Base-by-base conservation (phyloP, 2,888 invertebrate species). In the Sarcophaga rosellei region DNA sequence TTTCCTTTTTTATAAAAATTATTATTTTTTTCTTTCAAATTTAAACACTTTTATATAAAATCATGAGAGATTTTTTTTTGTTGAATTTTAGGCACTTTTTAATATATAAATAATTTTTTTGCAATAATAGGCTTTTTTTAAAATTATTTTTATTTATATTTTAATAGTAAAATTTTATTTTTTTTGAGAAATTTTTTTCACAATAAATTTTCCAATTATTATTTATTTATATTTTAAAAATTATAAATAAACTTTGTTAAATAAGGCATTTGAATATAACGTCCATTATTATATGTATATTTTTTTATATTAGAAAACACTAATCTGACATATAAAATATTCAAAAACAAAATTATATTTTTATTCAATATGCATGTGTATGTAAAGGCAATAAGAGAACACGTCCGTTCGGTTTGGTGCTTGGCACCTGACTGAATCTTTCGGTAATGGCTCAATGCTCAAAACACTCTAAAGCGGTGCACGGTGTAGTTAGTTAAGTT, bases 401-500 rank as follows among this genome's bases (percentile, higher is more conserved):
- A 91, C 93, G 92, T 92, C 93, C 92, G 93, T 91, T 90, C 91
- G 90, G 91, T 90, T 91, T 91, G 93, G 93, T 93, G 93, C 93
- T 92, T 92, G 91, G 92, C 92, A 93, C 92, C 92, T 93, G 93
- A 94, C 93, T 93, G 93, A 93, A 92, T 92, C 91, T 92, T 90
- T 91, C 87, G 89, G 89, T 89, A 90, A 89, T 91, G 89, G 89
- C 89, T 89, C 89, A 88, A 89, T 92, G 91, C 91, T 92, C 81
- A 90, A 91, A 91, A 91, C 90, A 91, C 91, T 88, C 90, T 88
- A 89, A 88, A 89, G 91, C 89, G 90, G 86, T 88, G 88, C 84
- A 81, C 86, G 84, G 84, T 81, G 84, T 86, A 86, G 86, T 84
- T 81, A 80, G 72, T 69, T 70, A 15, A 70, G 76, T 4, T 15